phyloP scores from a whole-genome alignment of 1,140 invertebrate species.

The Brachionus plicatilis region DNA sequence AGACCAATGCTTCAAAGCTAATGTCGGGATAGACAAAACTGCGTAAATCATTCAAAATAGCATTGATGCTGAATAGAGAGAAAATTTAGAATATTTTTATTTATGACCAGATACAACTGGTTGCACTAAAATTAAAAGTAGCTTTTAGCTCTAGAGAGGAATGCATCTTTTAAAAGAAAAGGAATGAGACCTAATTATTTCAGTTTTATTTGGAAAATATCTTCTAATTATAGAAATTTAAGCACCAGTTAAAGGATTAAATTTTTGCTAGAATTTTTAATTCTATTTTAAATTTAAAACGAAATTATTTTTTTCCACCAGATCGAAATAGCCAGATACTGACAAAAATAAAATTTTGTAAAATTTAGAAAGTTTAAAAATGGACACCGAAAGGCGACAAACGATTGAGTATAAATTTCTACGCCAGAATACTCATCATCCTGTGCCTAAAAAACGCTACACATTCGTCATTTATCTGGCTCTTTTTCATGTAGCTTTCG shows the following conservation, averaged over 20 bases:
- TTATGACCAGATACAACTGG: not conserved
- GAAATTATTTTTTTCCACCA: not conserved
- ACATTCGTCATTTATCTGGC: not conserved
- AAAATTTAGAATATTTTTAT: not conserved
- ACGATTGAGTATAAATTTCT: constrained; percentile 40
- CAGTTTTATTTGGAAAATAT: not conserved
- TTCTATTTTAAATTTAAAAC: not conserved
- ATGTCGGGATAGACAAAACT: not conserved
- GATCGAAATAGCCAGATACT: not conserved
- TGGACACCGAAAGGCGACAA: constrained; percentile 36
- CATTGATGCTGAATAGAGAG: not conserved
- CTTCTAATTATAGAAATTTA: not conserved
- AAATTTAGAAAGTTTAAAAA: constrained; percentile 27
- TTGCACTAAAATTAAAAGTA: constrained; percentile 2
- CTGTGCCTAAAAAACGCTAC: constrained; percentile 21
- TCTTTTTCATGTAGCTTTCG: constrained; percentile 15
- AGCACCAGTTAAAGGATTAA: not conserved
- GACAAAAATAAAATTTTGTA: not conserved
- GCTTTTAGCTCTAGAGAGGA: not conserved
- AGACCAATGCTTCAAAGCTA: not conserved
- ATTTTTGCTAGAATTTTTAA: not conserved
- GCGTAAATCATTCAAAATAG: not conserved
- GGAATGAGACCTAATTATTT: constrained; percentile 5
- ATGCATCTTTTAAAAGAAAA: not conserved
- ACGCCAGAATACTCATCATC: constrained; percentile 32